Conservation (phyloP, 1,140 invertebrate species). For the Eciton burchellii region DNA sequence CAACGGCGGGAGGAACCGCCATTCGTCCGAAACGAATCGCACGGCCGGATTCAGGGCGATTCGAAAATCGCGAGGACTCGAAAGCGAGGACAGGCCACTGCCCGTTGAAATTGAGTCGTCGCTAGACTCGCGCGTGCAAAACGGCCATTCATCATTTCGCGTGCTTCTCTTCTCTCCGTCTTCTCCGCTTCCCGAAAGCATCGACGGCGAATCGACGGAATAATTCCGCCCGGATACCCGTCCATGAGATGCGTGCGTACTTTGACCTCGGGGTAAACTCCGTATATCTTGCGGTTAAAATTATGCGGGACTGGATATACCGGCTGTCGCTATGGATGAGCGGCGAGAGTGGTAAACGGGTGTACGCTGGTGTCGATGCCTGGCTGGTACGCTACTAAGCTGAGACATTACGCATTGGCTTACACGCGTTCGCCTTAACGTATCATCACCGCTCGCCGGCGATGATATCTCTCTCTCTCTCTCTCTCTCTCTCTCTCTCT, state of each 20-base stretch:
- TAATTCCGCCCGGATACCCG: slow-evolving; percentile 22
- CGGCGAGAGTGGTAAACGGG: slow-evolving; percentile 49
- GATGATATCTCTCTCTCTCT: not conserved
- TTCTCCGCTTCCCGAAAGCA: not conserved
- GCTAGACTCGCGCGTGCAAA: not conserved
- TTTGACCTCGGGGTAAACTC: slow-evolving; percentile 53
- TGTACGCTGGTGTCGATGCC: slow-evolving; percentile 40
- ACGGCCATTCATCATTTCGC: slow-evolving; percentile 55
- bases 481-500: not conserved
- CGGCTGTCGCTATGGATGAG: slow-evolving; percentile 39
- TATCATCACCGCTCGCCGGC: slow-evolving; percentile 29
- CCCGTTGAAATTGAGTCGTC: slow-evolving; percentile 32
- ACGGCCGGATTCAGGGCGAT: not conserved
- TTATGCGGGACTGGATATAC: slow-evolving; percentile 64
- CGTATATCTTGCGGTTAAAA: slow-evolving; percentile 60
- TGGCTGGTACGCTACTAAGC: slow-evolving; percentile 33
- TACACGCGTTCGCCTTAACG: slow-evolving; percentile 26
- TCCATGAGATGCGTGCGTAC: slow-evolving; percentile 23
- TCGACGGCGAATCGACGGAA: slow-evolving; percentile 44
- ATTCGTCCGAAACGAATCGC: slow-evolving; percentile 51
- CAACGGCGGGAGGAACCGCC: not conserved
- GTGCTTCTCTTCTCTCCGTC: not conserved
- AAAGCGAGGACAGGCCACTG: not conserved
- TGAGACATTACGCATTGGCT: slow-evolving; percentile 31
- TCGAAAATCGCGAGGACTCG: not conserved